Evolutionary conservation across 2,113 vertebrate genomes (phyloP).

Genomic region (Ifrita kowaldi): DNA sequence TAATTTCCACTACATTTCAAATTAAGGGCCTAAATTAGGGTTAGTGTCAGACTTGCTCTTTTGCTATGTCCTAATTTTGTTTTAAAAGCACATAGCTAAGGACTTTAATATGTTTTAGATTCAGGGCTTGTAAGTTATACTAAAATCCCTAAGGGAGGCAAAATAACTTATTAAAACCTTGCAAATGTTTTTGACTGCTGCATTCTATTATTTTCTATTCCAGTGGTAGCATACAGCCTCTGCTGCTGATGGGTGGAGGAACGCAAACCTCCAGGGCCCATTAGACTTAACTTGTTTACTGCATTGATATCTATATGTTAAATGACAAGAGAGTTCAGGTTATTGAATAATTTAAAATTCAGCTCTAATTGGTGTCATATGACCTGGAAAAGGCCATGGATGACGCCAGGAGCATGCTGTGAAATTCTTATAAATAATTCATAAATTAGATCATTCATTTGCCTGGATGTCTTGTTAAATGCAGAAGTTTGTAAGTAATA

Average conservation of each 20-base stretch:
- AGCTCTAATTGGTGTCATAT: slow-evolving; percentile 84
- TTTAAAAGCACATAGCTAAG: slow-evolving; percentile 70
- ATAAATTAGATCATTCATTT: slow-evolving; percentile 80
- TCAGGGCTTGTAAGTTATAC: slow-evolving; percentile 68
- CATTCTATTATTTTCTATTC: slow-evolving; percentile 71
- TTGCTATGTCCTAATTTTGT: slow-evolving; percentile 55
- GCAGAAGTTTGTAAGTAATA: slow-evolving; percentile 80
- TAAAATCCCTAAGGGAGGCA: slow-evolving; percentile 66
- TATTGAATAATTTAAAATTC: slow-evolving; percentile 87
- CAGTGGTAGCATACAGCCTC: slow-evolving; percentile 55
- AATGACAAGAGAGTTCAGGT: slow-evolving; percentile 83
- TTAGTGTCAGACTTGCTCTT: slow-evolving; percentile 45
- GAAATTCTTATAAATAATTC: slow-evolving; percentile 83
- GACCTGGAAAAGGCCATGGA: slow-evolving; percentile 82
- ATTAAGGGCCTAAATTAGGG: slow-evolving; percentile 54
- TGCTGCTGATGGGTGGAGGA: slow-evolving; percentile 57
- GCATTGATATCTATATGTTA: slow-evolving; percentile 85
- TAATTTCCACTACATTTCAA: slow-evolving; percentile 48
- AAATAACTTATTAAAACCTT: slow-evolving; percentile 76
- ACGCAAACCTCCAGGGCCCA: slow-evolving; percentile 76
- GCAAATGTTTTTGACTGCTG: slow-evolving; percentile 69
- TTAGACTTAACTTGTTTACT: slow-evolving; percentile 86
- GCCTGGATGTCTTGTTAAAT: slow-evolving; percentile 77
- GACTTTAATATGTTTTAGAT: slow-evolving; percentile 75
- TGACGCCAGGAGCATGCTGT: slow-evolving; percentile 79